Base-by-base conservation (phyloP, 2,888 invertebrate genomes). In the Ypsolopha sequella region DNA sequence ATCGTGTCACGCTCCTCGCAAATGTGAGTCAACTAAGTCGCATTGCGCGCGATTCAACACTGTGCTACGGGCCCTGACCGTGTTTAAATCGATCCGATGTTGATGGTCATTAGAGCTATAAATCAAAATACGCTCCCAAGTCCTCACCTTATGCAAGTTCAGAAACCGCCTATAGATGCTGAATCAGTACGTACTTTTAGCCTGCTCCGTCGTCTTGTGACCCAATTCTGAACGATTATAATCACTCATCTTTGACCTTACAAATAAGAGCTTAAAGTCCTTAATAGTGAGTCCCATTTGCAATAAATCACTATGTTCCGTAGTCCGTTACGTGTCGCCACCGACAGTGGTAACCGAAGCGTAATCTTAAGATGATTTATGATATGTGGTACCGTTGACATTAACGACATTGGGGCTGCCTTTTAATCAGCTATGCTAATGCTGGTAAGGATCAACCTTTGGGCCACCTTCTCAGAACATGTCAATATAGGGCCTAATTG, bases 361-460 rank as follows among this genome's bases (percentile, higher is more conserved):
- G 73, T 80, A 80, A 80, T 80, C 79, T 80, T 79, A 73, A 80
- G 81, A 85, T 86, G 85, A 86, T 85, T 86, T 85, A 86, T 85
- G 80, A 80, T 71, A 74, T 75, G 76, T 76, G 70, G 74, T 76
- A 80, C 72, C 72, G 73, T 71, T 82, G 84, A 86, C 84, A 74
- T 84, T 82, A 79, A 84, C 81, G 79, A 82, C 76, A 79, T 81
- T 72, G 72, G 66, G 72, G 72, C 76, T 80, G 78, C 80, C 79
- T 85, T 84, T 82, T 85, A 85, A 85, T 85, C 84, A 85, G 80
- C 80, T 81, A 81, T 81, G 81, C 77, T 81, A 85, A 85, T 84
- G 81, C 46, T 34, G 49, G 53, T 79, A 75, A 77, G 77, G 73
- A 78, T 76, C 76, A 77, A 79, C 75, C 74, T 66, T 68, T 65